Evolutionary conservation across 2,797 vertebrate species (phyloP).

Genomic region (Botia almorhae): DNA sequence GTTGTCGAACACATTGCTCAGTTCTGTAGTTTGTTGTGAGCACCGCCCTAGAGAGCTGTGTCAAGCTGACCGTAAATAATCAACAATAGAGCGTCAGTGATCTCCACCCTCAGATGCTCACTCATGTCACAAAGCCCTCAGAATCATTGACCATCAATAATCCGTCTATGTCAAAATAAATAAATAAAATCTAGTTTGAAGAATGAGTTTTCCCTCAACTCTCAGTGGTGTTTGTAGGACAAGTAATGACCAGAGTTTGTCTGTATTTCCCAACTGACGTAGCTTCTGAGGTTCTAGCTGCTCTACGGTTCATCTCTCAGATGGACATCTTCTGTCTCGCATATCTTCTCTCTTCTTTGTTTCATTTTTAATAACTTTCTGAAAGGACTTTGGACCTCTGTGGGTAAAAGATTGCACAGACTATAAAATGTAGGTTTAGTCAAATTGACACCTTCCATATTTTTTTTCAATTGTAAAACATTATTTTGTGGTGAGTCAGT

Average conservation of each 20-base stretch:
- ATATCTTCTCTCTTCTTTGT: constrained; percentile 5
- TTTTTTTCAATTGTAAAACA: background rate
- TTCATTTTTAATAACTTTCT: constrained; percentile 32
- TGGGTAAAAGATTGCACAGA: background rate
- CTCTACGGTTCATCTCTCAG: constrained; percentile 38
- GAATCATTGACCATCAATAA: background rate
- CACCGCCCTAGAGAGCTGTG: constrained; percentile 25
- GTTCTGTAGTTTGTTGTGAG: constrained; percentile 43
- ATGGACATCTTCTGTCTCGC: constrained; percentile 33
- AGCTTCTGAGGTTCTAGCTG: constrained; percentile 70
- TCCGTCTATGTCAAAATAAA: background rate
- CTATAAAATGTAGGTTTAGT: background rate
- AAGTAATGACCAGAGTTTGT: constrained; percentile 62
- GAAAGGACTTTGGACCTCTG: constrained; percentile 64
- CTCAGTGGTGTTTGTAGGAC: constrained; percentile 51
- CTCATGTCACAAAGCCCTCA: background rate
- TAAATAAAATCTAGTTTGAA: background rate
- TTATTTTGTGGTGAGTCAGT: background rate
- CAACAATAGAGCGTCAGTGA: background rate
- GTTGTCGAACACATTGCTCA: constrained; percentile 17
- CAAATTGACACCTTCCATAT: background rate
- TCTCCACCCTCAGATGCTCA: background rate
- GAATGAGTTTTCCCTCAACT: background rate
- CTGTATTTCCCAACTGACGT: constrained; percentile 83
- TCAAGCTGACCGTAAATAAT: constrained; percentile 35